These are phyloP conservation scores for Strigamia crassipes DNA, from an alignment of 2,888 invertebrate genomes.

Conservation along the genomic window DNA sequence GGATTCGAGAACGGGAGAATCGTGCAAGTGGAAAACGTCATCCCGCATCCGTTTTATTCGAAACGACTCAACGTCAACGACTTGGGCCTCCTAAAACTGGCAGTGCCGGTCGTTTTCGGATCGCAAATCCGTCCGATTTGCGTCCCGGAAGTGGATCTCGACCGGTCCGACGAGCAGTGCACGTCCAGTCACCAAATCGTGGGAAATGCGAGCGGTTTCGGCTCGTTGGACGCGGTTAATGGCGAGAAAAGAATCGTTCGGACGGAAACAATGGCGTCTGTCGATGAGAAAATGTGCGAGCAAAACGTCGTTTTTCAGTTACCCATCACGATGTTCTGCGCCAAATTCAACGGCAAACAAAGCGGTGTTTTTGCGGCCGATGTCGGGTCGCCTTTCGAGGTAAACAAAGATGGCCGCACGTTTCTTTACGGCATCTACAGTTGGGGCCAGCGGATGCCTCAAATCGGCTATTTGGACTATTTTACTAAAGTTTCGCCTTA, in stretches of 20 bases:
- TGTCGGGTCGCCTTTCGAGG: conserved; percentile 15
- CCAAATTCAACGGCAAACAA: background rate
- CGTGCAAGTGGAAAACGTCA: background rate
- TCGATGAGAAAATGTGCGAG: conserved; percentile 3
- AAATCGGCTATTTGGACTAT: conserved; percentile 4
- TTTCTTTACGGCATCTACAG: conserved; percentile 28
- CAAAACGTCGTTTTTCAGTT: background rate
- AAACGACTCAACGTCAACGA: conserved; percentile 31
- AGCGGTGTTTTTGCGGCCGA: background rate
- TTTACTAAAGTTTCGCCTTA: conserved; percentile 23
- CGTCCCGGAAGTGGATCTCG: background rate
- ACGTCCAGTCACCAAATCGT: background rate
- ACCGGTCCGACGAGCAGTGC: background rate
- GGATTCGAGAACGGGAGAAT: background rate
- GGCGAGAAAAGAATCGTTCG: background rate
- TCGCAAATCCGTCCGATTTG: conserved; percentile 5
- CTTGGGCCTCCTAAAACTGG: conserved; percentile 35
- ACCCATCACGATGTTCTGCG: background rate
- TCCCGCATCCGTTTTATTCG: background rate
- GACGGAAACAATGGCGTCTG: background rate
- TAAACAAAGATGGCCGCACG: background rate
- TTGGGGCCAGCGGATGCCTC: conserved; percentile 41
- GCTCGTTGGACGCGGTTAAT: background rate
- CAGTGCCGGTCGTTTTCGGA: background rate
- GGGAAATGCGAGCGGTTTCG: background rate